Conservation (phyloP, 1,140 invertebrate genomes). For the Heliothis virescens region DNA sequence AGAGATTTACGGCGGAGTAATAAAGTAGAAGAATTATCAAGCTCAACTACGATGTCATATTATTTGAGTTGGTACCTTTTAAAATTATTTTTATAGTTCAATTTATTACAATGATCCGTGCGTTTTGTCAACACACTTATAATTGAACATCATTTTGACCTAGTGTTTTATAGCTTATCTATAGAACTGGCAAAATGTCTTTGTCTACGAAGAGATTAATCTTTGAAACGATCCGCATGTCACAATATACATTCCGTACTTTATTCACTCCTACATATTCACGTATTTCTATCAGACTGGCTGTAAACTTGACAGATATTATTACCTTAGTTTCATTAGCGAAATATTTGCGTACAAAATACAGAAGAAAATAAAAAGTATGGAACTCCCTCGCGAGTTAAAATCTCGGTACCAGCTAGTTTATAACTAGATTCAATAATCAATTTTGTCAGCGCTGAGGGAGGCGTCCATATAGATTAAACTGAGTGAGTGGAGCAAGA, state of each 20-base stretch:
- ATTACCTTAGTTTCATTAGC: neutral
- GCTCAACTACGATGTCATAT: no score
- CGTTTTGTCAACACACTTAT: constrained; percentile 33
- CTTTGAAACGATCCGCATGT: neutral
- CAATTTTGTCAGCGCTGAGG: constrained; percentile 74
- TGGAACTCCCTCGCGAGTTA: constrained; percentile 62
- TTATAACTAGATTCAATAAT: constrained; percentile 84
- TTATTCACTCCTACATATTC: constrained; percentile 2
- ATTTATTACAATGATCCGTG: constrained; percentile 32
- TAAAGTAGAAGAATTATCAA: constrained; percentile 35
- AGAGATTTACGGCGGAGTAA: constrained; percentile 17
- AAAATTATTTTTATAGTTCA: constrained; percentile 46
- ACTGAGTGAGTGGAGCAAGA: constrained; percentile 19
- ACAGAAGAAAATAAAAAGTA: constrained; percentile 13
- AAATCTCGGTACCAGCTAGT: constrained; percentile 71
- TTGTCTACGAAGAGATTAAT: constrained; percentile 19
- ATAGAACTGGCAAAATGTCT: neutral
- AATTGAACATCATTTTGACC: neutral
- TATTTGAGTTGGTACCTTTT: constrained; percentile 33
- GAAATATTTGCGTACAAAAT: constrained; percentile 13
- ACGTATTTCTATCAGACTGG: constrained; percentile 19
- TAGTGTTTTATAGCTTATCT: neutral
- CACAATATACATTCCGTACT: constrained; percentile 30
- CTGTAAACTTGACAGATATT: neutral
- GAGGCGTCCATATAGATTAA: constrained; percentile 14